Base-by-base conservation (phyloP, 2,797 vertebrate genomes). In the Falco columbarius region DNA sequence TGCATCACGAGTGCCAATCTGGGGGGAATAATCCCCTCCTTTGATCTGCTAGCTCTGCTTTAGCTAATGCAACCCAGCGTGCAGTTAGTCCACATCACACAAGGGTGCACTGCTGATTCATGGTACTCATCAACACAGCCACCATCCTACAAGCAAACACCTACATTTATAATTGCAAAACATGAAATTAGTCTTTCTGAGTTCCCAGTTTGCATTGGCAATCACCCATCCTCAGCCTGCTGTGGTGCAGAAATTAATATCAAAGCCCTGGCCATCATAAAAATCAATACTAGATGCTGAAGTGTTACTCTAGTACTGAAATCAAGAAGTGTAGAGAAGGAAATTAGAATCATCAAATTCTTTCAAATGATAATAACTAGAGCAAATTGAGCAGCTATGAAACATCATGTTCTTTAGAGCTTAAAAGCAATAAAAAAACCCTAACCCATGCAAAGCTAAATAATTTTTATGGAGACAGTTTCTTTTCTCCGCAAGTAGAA, bases 321-420 rank as follows among this genome's bases (percentile, higher is more conserved):
- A 96, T 83, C 86, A 91, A 81, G 90, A 83, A 75, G 90, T 0
- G 0, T n/a, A 89, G 54, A 95, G 86, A 92, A 95, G 65, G 68
- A 95, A 96, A 96, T 93, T n/a, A 92, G 84, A 93, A 75, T 87
- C 19, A 95, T 83, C 79, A 91, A 91, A 82, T 72, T 94, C 81
- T 92, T 91, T 93, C 84, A 94, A 89, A 95, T 95, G 58, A 74
- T 88, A 94, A 92, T 70, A 96, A 91, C 94, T 93, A 80, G 85
- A 92, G 84, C 49, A 95, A 97, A 94, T 70, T 75, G 61, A 94
- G 75, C 42, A 91, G 75, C 92, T 93, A 91, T 32, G 72, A 95
- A 92, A 90, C 81, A 91, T 81, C 73, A 67, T 91, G 89, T 81
- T 94, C 68, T 91, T 58, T 62, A 21, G 54, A 83, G 68, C 89